phyloP scores from a whole-genome alignment of 2,113 vertebrate species.

The Colaptes auratus region DNA sequence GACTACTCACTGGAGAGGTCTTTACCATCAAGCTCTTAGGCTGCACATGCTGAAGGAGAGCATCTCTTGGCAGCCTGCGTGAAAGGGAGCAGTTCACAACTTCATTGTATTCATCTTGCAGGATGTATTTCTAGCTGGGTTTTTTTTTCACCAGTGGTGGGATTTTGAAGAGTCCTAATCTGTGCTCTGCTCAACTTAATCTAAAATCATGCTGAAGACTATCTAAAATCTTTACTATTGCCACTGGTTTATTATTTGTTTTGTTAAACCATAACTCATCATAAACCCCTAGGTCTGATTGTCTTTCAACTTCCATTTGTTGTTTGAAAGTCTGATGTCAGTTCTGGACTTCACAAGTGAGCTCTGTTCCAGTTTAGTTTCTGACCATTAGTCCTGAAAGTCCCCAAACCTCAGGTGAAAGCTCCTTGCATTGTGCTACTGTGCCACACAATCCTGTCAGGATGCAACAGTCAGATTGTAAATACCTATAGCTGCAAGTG shows the following conservation, averaged over 20 bases:
- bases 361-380: not conserved
- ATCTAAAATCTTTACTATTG: not conserved
- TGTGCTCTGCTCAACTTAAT: not conserved
- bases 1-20: not conserved
- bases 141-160: not conserved
- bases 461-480: fast-evolving
- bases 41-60: not conserved
- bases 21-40: not conserved
- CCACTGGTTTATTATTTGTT: not conserved
- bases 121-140: not conserved
- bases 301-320: not conserved
- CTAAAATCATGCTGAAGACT: not conserved
- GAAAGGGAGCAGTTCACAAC: not conserved
- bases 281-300: not conserved
- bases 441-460: not conserved
- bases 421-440: not conserved
- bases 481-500: fast-evolving
- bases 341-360: not conserved
- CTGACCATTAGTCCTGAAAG: not conserved
- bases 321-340: not conserved
- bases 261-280: not conserved
- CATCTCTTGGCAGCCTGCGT: not conserved
- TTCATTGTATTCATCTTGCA: not conserved
- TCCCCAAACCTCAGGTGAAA: not conserved
- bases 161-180: not conserved